Evolutionary conservation across 2,113 vertebrate genomes (phyloP).

Genomic region (Trogon surrucura): DNA sequence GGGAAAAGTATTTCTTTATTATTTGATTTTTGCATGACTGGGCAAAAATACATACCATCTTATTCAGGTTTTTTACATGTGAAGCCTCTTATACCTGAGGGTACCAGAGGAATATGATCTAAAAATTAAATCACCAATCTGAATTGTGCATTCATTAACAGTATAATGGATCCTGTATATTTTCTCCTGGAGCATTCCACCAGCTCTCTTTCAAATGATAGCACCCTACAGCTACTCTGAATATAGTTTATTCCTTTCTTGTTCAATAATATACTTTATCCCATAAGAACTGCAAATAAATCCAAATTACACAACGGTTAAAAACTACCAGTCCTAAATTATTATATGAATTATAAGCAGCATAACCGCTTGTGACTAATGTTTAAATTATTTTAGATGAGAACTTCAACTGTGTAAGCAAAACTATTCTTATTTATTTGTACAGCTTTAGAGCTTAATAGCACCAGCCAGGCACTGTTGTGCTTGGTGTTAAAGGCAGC

Average conservation of each 20-base stretch:
- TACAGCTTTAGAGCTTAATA: neutral
- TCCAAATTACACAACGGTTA: conserved; percentile 51
- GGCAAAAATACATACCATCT: neutral
- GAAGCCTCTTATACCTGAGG: conserved; percentile 12
- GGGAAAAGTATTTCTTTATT: neutral
- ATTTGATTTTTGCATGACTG: neutral
- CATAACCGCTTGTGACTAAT: neutral
- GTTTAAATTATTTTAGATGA: conserved; percentile 43
- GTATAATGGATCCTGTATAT: conserved; percentile 28
- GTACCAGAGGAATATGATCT: neutral
- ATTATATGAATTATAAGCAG: conserved; percentile 42
- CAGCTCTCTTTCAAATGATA: conserved; percentile 38
- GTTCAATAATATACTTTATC: conserved; percentile 40
- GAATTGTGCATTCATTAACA: conserved; percentile 46
- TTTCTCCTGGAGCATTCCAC: conserved; percentile 10
- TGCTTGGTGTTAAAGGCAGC: neutral
- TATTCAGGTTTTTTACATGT: neutral
- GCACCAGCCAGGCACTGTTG: neutral
- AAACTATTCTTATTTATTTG: conserved; percentile 5
- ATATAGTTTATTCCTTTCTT: conserved; percentile 42
- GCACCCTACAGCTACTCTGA: conserved; percentile 50
- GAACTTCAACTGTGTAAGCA: neutral
- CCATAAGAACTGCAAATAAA: conserved; percentile 27
- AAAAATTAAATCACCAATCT: conserved; percentile 50
- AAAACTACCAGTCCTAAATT: conserved; percentile 36